Evolutionary conservation across 2,888 invertebrate genomes (phyloP), one percentile per base, ranked within the genome.

Genomic region (Oligia fasciuncula): DNA sequence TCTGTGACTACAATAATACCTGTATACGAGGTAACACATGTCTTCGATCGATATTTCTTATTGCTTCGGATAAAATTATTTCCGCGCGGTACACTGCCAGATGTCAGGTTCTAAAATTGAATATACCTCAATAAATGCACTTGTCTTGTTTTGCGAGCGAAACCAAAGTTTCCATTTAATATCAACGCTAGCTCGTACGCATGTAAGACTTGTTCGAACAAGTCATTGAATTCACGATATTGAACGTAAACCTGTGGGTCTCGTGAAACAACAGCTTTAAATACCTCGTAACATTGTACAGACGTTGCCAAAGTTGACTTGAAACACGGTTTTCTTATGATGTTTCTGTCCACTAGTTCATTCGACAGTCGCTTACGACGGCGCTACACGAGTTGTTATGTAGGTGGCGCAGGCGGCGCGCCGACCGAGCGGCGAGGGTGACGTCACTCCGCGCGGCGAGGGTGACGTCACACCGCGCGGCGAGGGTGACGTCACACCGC

Each of bases 331-430:
- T 78, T 79, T 88, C 85, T 87, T 85, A 87, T 85, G 88, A 86
- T 77, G 77, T 84, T 70, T 85, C 82, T 85, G 85, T 88, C 83
- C 86, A 88, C 62, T 85, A 85, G 88, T 81, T 69, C 74, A 69
- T 68, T 75, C 63, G 73, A 46, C 79, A 72, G 63, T 67, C 19
- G 51, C 57, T 65, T 35, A n/a, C 9, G 66, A 4, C 60, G 79
- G 60, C 76, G 80, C 51, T 4, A n/a, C 35, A 49, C 49, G 43
- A 6, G 62, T 51, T 14, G n/a, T n/a, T 51, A 13, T 51, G 49
- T 49, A 35, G 69, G n/a, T 9, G 60, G 51, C 23, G 63, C 77
- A 49, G 54, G 43, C 51, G 29, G 40, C 14, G 76, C 35, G 11
- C 4, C 19, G 57, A 57, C 35, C 11, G 40, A 1, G 63, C n/a